A percentile compares a stretch with the other conserved stretches of the same genome.
These are phyloP conservation scores for Somateria mollissima DNA, from an alignment of 2,797 vertebrate species.

Conservation along the genomic window DNA sequence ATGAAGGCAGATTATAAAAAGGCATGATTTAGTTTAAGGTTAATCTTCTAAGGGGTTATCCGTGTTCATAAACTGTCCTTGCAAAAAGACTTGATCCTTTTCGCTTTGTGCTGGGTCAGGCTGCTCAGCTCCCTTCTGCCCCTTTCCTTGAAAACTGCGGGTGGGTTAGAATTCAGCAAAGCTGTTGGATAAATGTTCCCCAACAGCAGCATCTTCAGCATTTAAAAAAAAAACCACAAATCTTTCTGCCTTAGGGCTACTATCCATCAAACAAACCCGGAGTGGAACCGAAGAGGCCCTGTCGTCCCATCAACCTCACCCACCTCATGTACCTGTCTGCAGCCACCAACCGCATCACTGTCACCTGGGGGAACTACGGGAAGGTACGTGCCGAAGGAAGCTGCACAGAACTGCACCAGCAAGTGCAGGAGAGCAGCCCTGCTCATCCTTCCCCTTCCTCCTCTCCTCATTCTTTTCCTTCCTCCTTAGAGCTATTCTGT, in stretches of 20 bases:
- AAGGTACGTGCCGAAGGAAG: constrained; percentile 80
- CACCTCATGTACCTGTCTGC: constrained; percentile 96
- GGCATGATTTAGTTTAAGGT: not conserved
- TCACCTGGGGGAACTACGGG: constrained; percentile 98
- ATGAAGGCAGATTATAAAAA: not conserved
- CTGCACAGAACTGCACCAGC: accelerated
- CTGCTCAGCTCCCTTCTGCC: not conserved
- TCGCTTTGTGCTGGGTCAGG: not conserved
- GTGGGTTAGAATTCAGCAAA: not conserved
- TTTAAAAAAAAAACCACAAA: not conserved
- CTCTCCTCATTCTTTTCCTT: constrained; percentile 10
- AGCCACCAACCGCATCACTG: constrained; percentile 92
- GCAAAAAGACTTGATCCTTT: not conserved
- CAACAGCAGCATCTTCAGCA: not conserved
- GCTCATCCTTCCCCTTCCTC: constrained; percentile 48
- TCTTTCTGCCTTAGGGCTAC: constrained; percentile 86
- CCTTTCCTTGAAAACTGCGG: not conserved
- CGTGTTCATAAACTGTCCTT: not conserved
- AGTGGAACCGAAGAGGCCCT: constrained; percentile 96
- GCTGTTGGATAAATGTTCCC: not conserved
- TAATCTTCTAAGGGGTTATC: not conserved
- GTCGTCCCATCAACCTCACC: constrained; percentile 97
- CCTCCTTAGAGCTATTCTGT: constrained; percentile 91
- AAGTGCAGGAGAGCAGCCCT: constrained; percentile 50
- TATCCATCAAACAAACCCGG: constrained; percentile 98